Conservation (phyloP, 92 coral and sea anemone genomes). For the Plumapathes pennacea region DNA sequence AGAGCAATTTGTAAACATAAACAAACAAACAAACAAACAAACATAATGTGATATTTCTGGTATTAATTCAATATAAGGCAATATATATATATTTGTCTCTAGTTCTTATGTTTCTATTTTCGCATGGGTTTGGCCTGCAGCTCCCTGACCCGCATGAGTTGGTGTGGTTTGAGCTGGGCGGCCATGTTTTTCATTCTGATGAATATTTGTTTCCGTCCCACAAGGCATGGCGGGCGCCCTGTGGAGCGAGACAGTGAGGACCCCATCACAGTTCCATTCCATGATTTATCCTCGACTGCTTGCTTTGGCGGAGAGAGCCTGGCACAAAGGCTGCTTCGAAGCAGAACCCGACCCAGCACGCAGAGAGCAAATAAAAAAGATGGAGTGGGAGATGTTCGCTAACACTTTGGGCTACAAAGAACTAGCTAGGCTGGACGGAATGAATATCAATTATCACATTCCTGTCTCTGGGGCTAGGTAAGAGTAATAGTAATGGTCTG, state of each 20-base stretch:
- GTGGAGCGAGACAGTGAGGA: constrained; percentile 95
- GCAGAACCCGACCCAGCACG: constrained; percentile 47
- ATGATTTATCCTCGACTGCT: constrained; percentile 90
- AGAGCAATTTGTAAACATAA: no score
- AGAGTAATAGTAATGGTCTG: no score
- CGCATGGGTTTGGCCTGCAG: no score
- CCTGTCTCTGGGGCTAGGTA: constrained; percentile 88
- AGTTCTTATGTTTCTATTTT: no score
- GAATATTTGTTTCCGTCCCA: background rate
- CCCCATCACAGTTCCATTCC: constrained; percentile 86
- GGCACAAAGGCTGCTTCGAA: constrained; percentile 95
- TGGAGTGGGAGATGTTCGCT: constrained; percentile 92
- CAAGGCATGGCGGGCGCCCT: constrained; percentile 92
- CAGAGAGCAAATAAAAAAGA: constrained; percentile 34
- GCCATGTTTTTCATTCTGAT: no score
- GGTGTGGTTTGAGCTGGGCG: no score
- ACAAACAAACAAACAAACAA: no score
- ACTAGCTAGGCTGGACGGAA: constrained; percentile 71
- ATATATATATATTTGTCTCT: no score
- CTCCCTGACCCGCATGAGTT: no score
- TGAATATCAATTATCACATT: constrained; percentile 81
- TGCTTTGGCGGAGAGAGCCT: constrained; percentile 96
- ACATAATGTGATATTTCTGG: no score
- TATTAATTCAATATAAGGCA: no score
- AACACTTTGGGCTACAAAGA: constrained; percentile 86